A percentile compares a stretch with the other conserved stretches of the same genome.
phyloP scores from a whole-genome alignment of 2,888 invertebrate species.

The Catonia carolina region DNA sequence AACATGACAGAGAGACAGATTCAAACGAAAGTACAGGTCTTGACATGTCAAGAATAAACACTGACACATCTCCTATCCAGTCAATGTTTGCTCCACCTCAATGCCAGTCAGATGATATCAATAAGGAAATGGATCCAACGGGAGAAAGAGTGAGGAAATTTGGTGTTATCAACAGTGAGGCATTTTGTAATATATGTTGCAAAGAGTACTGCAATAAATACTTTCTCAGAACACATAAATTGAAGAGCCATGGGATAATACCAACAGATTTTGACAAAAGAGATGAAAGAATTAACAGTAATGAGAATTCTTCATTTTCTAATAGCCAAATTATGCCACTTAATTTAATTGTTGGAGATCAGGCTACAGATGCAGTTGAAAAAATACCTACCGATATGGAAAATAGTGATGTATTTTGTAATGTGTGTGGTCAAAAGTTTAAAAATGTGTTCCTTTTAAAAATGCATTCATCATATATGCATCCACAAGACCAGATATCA shows the following conservation, averaged over 20 bases:
- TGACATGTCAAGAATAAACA: too few relatives aligned
- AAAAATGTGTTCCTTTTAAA: constrained; percentile 27
- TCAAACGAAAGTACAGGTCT: too few relatives aligned
- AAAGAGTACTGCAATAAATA: constrained; percentile 91
- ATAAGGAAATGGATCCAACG: not conserved
- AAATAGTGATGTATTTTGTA: constrained; percentile 24
- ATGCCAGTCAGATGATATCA: not conserved
- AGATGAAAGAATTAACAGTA: constrained; percentile 27
- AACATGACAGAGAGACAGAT: too few relatives aligned
- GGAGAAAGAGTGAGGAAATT: constrained; percentile 16
- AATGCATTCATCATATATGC: constrained; percentile 28
- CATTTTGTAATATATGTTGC: constrained; percentile 87
- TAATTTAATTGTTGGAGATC: constrained; percentile 31
- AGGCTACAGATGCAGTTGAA: constrained; percentile 14
- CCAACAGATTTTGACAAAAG: constrained; percentile 40
- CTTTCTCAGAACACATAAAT: constrained; percentile 83
- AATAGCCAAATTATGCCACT: constrained; percentile 29
- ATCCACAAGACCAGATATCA: constrained; percentile 14
- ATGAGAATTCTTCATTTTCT: constrained; percentile 22
- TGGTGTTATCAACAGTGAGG: constrained; percentile 39
- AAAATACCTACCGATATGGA: constrained; percentile 26
- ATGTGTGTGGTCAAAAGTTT: constrained; percentile 28
- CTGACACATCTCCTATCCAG: too few relatives aligned
- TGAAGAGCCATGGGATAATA: constrained; percentile 79
- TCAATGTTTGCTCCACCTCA: too few relatives aligned